A percentile compares a stretch with the other conserved stretches of the same genome.
These are phyloP conservation scores for Cybosia mesomella DNA, from an alignment of 2,888 invertebrate species.

Conservation along the genomic window DNA sequence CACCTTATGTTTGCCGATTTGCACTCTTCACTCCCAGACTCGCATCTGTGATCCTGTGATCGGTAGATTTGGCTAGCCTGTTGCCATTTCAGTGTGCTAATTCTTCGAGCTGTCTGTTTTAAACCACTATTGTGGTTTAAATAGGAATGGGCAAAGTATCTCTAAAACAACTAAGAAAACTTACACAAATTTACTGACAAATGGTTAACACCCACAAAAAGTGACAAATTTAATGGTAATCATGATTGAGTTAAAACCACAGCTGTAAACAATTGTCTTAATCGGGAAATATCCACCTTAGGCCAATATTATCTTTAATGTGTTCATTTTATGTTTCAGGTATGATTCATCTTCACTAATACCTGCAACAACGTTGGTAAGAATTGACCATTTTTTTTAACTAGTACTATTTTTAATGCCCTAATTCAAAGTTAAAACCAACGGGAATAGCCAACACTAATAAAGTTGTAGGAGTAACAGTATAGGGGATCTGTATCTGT, in stretches of 20 bases:
- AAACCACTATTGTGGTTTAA: too few relatives aligned
- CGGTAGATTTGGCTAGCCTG: too few relatives aligned
- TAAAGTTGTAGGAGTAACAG: too few relatives aligned
- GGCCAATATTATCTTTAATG: neutral
- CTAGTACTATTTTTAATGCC: neutral
- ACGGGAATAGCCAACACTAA: too few relatives aligned
- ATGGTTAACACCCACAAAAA: neutral
- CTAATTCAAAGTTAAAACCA: neutral
- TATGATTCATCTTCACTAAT: neutral
- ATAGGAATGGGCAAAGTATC: neutral
- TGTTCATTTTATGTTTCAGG: conserved; percentile 13
- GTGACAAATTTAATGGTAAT: neutral
- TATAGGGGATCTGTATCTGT: too few relatives aligned
- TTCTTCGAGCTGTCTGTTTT: too few relatives aligned
- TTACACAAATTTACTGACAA: neutral
- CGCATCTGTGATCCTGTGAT: too few relatives aligned
- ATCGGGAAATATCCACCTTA: neutral
- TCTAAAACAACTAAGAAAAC: neutral
- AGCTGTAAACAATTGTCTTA: neutral
- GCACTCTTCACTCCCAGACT: too few relatives aligned
- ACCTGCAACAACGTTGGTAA: conserved; percentile 10
- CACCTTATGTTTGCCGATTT: too few relatives aligned
- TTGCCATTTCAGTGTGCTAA: too few relatives aligned
- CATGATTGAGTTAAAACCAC: neutral
- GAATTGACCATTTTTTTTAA: neutral